Base-by-base conservation (phyloP, 2,888 invertebrate genomes). In the Xylota segnis region DNA sequence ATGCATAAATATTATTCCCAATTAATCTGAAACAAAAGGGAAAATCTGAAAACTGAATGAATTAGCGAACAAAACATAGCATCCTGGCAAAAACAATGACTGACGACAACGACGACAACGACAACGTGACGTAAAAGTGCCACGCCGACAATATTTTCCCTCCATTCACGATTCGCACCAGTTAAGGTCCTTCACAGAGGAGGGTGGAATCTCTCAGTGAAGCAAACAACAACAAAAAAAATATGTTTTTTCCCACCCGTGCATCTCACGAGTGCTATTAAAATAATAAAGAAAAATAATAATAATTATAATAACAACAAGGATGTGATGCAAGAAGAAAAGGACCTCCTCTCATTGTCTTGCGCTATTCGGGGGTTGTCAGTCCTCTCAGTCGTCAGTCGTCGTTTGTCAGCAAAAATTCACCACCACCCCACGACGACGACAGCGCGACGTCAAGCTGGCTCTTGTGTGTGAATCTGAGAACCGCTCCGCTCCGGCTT, bases 1-100 rank as follows among this genome's bases (percentile, higher is more conserved):
- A 71, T 56, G 89, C 91, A 90, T 91, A 91, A 91, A 91, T 91
- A 91, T 91, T 91, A 90, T 91, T 90, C 89, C 90, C 91, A 91
- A 91, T 91, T 91, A 91, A 91, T 91, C 90, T 89, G 90, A 14
- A 29, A 66, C 9, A 68, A 61, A 45, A 32, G 34, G 43, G 29
- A 43, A 50, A 34, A 34, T 83, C 40, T 27, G 34, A 59, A 81
- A 71, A 66, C 43, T 45, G 61, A 77, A 82, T 82, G 86, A 86
- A 82, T 82, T 82, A 86, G 68, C 71, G 82, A 82, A 81, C 81
- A 81, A 71, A 70, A 79, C 72, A 66, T 45, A 54, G 75, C 71
- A 71, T 76, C 71, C 71, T 61, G 58, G n/a, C 68, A 23, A 72
- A 72, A 76, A 72, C 82, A 77, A 87, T 52, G 52, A 50, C 37